phyloP scores from a whole-genome alignment of 2,113 vertebrate species.

The Numenius arquata region DNA sequence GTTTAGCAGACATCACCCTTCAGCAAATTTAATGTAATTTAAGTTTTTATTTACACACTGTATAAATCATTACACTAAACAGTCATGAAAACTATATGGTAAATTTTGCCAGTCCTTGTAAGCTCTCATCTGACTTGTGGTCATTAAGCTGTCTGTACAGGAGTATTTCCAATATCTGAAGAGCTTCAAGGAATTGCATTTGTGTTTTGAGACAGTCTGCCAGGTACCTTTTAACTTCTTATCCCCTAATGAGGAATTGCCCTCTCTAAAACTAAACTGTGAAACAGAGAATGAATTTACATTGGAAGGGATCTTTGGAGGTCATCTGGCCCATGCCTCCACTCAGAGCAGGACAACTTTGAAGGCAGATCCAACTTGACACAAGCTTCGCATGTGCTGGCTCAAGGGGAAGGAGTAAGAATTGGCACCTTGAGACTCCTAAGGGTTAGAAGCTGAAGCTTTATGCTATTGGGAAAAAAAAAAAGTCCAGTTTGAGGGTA shows the following conservation, averaged over 20 bases:
- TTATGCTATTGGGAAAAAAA: neutral
- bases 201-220: neutral
- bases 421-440: neutral
- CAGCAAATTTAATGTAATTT: neutral
- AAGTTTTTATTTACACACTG: neutral
- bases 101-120: neutral
- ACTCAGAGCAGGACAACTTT: neutral
- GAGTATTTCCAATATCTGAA: neutral
- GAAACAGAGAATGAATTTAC: neutral
- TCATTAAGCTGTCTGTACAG: neutral
- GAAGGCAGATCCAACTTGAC: neutral
- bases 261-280: neutral
- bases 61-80: neutral
- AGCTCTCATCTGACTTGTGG: neutral
- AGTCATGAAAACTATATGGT: neutral
- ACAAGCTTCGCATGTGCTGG: neutral
- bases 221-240: neutral
- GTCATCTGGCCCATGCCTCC: neutral
- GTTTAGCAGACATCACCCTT: neutral
- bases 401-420: neutral
- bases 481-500: neutral
- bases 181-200: neutral
- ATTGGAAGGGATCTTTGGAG: neutral
- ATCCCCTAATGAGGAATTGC: neutral
- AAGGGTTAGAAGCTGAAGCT: neutral